phyloP scores from a whole-genome alignment of 1,140 invertebrate species.

The Zaprionus ghesquierei region DNA sequence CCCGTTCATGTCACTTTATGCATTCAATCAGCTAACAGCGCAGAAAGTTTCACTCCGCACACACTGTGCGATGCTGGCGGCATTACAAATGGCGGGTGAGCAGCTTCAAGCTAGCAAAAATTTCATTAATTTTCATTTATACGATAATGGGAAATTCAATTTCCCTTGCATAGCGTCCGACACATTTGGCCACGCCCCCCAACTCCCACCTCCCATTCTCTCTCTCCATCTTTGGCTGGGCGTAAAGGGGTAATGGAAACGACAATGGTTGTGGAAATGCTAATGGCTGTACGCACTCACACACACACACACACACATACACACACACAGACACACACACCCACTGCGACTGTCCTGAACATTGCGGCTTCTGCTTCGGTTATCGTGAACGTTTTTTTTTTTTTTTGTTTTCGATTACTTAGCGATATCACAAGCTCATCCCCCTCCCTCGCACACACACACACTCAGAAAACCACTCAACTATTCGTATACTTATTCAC shows the following conservation, averaged over 20 bases:
- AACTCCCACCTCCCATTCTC: background rate
- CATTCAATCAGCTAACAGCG: conserved; percentile 56
- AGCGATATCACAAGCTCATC: conserved; percentile 28
- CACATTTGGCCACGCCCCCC: conserved; percentile 19
- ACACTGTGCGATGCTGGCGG: background rate
- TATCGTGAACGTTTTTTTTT: conserved; percentile 17
- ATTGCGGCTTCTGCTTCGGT: conserved; percentile 14
- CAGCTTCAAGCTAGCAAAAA: conserved; percentile 33
- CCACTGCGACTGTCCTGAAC: conserved; percentile 8
- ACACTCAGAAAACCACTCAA: conserved; percentile 29
- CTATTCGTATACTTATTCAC: conserved; percentile 23
- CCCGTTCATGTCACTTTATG: conserved; percentile 31
- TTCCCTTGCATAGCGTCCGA: conserved; percentile 47
- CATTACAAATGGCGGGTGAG: conserved; percentile 39
- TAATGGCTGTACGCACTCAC: conserved; percentile 61
- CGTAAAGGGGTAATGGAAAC: conserved; percentile 41
- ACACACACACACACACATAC: conserved; percentile 26
- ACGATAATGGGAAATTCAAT: conserved; percentile 70
- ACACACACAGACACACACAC: conserved; percentile 9
- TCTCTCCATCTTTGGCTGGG: background rate
- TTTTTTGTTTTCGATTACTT: conserved; percentile 44
- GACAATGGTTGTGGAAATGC: conserved; percentile 55
- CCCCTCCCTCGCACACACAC: background rate
- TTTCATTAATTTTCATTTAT: conserved; percentile 68
- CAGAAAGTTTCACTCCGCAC: conserved; percentile 20